phyloP scores from a whole-genome alignment of 2,888 invertebrate genomes.

The Leptothorax acervorum region DNA sequence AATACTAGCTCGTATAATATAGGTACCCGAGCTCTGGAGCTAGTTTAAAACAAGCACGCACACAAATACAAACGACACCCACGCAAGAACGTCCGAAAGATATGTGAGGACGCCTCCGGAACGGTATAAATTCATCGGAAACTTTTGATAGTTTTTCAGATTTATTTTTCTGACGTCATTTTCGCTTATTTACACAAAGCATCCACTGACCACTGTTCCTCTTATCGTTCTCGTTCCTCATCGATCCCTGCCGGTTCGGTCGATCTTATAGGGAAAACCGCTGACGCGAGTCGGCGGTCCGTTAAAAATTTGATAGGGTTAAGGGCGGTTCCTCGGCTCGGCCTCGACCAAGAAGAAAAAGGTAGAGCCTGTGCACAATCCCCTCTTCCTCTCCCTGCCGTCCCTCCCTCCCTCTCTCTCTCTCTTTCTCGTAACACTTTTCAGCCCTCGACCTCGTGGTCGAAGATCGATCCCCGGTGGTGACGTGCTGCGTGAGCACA shows the following conservation, averaged over 20 bases:
- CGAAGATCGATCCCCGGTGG: constrained; percentile 73
- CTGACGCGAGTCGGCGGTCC: constrained; percentile 14
- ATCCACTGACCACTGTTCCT: not conserved
- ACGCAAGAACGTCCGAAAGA: not conserved
- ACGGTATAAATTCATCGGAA: not conserved
- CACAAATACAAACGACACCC: not conserved
- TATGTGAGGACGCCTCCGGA: not conserved
- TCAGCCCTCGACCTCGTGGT: constrained; percentile 76
- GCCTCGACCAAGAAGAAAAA: constrained; percentile 34
- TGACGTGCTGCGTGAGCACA: constrained; percentile 76
- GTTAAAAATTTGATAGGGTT: constrained; percentile 52
- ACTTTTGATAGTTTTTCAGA: constrained; percentile 3
- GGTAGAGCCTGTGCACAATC: constrained; percentile 10
- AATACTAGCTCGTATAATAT: not conserved
- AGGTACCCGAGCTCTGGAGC: not conserved
- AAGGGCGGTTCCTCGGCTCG: constrained; percentile 49
- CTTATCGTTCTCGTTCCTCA: not conserved
- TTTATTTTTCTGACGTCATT: not conserved
- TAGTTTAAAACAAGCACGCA: not conserved
- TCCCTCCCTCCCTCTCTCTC: constrained; percentile 13
- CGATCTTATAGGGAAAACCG: constrained; percentile 8
- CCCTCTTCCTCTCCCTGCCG: not conserved
- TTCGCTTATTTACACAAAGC: not conserved
- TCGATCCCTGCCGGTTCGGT: constrained; percentile 21
- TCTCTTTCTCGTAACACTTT: constrained; percentile 73